Base-by-base conservation (phyloP, 2,113 vertebrate genomes). In the Nanger granti region DNA sequence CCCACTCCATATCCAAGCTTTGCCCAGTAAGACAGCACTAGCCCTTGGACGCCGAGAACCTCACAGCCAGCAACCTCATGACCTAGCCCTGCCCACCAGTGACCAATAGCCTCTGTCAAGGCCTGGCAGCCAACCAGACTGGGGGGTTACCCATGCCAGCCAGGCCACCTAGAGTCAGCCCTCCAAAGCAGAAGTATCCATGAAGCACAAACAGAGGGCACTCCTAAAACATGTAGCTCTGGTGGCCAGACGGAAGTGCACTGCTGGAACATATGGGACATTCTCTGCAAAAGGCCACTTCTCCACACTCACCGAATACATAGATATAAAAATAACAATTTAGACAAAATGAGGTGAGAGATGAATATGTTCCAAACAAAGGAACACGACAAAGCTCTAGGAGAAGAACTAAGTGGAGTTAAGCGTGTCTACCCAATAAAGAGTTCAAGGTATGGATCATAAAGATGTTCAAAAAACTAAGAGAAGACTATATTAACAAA, bases 31-130 rank as follows among this genome's bases (percentile, higher is more conserved):
- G 47, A 18, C 47, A 52, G 47, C 5, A 52, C 28, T 52, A 52
- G 80, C 47, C 17, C 80, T 52, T 0, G 0, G 29, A 83, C 0
- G 0, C 47, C 0, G 3, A 83, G 47, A 49, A 6, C 29, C 29
- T 11, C 29, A 52, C 47, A 52, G 17, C 17, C 47, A 34, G 47
- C 47, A 83, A 31, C 9, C 17, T 52, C 29, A 34, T 83, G 17
- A 52, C 17, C 47, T 52, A 31, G 47, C 9, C 80, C 29, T 22
- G 8, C 47, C 5, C 47, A 34, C 1, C 47, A 52, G 47, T 52
- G 79, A 18, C 47, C 80, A 52, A 20, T 31, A 83, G 29, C 18
- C 17, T 83, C 47, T 52, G 29, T 20, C 47, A 83, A 83, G 47
- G 29, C 29, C 29, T 83, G 80, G 29, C 47, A 83, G 4, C 47